Evolutionary conservation across 2,113 vertebrate species (phyloP), one percentile per base, ranked within the genome.

Genomic region (Speoplatyrhinus poulsoni): DNA sequence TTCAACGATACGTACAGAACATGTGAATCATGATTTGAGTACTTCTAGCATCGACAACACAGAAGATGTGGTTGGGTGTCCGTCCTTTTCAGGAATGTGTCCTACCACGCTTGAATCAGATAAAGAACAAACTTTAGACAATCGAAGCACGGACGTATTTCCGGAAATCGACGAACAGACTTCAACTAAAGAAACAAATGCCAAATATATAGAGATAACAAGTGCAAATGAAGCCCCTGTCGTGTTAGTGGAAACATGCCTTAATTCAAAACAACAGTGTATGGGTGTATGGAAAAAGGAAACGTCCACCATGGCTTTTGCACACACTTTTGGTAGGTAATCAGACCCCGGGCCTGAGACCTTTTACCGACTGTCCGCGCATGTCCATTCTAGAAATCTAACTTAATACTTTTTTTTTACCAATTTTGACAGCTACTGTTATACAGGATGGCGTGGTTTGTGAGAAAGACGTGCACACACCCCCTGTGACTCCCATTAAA

Each of bases 201-300:
- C 26, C 47, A 26, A 46, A 3, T 2, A 9, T 13, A 10, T 59
- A 32, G 62, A 64, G 12, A 3, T 3, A 46, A 59, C 50, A 41
- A 61, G 33, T 33, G 47, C 7, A 3, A 0, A 0, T 0, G 67
- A 53, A 1, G 3, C 7, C 2, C 57, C 53, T 54, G 53, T 17
- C 8, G 12, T 53, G 9, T 52, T 63, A 0, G 3, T 6, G 11
- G 69, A 70, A 26, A 13, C 36, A 15, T n/a, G 5, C 6, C 6
- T 9, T 0, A 12, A 36, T 36, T n/a, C 64, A 6, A 53, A 60
- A 15, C 49, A 52, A 4, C 12, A 52, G 0, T 5, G 1, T 9
- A 32, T 41, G 10, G 60, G 62, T 16, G 6, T 3, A 0, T 72
- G 81, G 7, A 63, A 85, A 9, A 82, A 83, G 9, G 83, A 86